Evolutionary conservation across 2,113 vertebrate genomes (phyloP), one percentile per base, ranked within the genome.

Genomic region (Cettia cetti): DNA sequence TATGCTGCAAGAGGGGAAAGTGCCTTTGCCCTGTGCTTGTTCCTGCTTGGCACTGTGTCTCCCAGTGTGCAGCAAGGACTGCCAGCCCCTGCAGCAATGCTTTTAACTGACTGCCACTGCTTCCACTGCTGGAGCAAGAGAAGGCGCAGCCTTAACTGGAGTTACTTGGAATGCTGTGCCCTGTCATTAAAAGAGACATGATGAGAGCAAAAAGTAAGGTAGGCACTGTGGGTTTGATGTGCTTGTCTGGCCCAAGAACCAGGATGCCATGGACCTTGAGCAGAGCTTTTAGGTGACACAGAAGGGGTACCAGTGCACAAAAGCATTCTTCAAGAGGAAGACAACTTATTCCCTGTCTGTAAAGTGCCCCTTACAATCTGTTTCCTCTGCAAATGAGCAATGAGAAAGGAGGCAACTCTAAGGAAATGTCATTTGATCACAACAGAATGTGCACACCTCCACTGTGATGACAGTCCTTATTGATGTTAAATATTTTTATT

Each of bases 11-110:
- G 57, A 74, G 33, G 8, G 30, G 6, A 20, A 82, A 59, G 9
- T 27, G 40, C 8, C 59, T 80, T 64, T 54, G 5, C 44, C 63
- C 33, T 76, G 35, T 21, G 44, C 10, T 59, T 70, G 21, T 37
- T 90, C 26, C 6, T 54, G 15, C 26, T 63, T 63, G n/a, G 20
- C 52, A 31, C 24, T 20, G 10, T 33, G 28, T 22, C 8, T 49
- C 40, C 31, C 2, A 0, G 7, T 10, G 21, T 5, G 2, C 44
- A 33, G 8, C 13, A 20, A 33, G 1, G 0, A 21, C 45, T 45
- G 12, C 12, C 40, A 53, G 66, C 11, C 71, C 42, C 57, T 40
- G 68, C 49, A 68, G 22, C 3, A 52, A 18, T 4, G 13, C 8
- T 40, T 42, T 31, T 31, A 50, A 50, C 26, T 5, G 2, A 13